Evolutionary conservation across 2,888 invertebrate species (phyloP), one percentile per base, ranked within the genome.

Genomic region (Chrysotoxum bicinctum): DNA sequence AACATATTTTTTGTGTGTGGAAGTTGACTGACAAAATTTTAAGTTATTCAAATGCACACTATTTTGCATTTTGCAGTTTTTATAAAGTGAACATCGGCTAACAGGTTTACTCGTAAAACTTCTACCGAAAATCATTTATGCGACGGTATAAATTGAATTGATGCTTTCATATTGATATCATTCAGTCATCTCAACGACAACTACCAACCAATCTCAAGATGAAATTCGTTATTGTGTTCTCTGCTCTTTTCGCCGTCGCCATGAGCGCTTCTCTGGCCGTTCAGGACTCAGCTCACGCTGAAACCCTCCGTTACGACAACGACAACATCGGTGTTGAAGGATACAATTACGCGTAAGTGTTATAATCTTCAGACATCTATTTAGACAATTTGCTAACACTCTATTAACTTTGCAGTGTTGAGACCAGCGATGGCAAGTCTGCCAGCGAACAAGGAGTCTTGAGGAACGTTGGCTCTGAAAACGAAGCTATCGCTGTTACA

Each of bases 321-420:
- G 90, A 92, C 68, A 92, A 93, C 78, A 93, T 93, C 21, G 93
- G 92, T 52, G 89, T 92, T 87, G 93, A 94, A 88, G 93, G 93
- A 89, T 95, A 93, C 89, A 91, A 93, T 72, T 94, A 94, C 88
- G 91, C 91, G 94, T 94, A 92, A 93, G 94, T 92, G 3, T 10
- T 3, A 35, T 0, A 58, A 32, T 16, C 30, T 14, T 1, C 19
- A 48, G 7, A 14, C 2, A 19, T 3, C 26, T 2, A 2, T 26
- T 26, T 3, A 3, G 26, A 5, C 26, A 26, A 3, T 26, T 26
- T 26, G 26, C 26, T 26, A 26, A 26, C n/a, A 26, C 26, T 26
- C 26, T 26, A 26, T 26, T 26, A 4, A 6, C 7, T 26, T 26
- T 3, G 9, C 4, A 68, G 52, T 23, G 14, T 37, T 52, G 37